Evolutionary conservation across 1,140 invertebrate species (phyloP), one percentile per base, ranked within the genome.

Genomic region (Drosophila equinoxialis): DNA sequence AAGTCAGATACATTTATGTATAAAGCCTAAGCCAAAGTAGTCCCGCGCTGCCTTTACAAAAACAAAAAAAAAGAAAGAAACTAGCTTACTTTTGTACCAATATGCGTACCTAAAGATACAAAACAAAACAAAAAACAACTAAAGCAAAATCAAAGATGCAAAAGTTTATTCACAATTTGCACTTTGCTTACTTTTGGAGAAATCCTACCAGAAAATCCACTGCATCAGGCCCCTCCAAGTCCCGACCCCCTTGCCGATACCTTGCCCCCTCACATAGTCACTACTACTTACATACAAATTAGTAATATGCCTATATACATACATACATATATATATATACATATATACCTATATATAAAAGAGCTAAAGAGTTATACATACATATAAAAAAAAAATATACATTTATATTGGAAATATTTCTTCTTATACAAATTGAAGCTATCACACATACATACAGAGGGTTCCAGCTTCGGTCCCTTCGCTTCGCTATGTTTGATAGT

Each of bases 71-170:
- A 77, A 64, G 75, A 68, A 76, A 42, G 45, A 63, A 71, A 86
- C 83, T 87, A 83, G 84, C 83, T 83, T 89, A 89, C 81, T 84
- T 74, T 89, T 89, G 83, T 87, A 87, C 83, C 83, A 80, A 77
- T 87, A 74, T 83, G 83, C 84, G 77, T 83, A 83, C 80, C 84
- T 89, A 80, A 87, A 41, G 68, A 51, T 35, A 65, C 48, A 39
- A 45, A 64, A 45, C 51, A 64, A 51, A 55, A 13, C n/a, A 26
- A 62, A 75, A 65, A 78, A 70, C 68, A 74, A 72, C 68, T 60
- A 57, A 65, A 59, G 20, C 23, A 54, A 54, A 65, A 60, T 74
- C 17, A 66, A 58, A 77, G 17, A 61, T 51, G 17, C 20, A 33
- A 65, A 66, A 55, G 0, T 23, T 23, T 23, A 51, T 6, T 7